Percentiles rank a stretch among this genome's conserved stretches.
These are phyloP conservation scores for Dolichoris vasculosae DNA, from an alignment of 1,140 invertebrate species.

Conservation along the genomic window DNA sequence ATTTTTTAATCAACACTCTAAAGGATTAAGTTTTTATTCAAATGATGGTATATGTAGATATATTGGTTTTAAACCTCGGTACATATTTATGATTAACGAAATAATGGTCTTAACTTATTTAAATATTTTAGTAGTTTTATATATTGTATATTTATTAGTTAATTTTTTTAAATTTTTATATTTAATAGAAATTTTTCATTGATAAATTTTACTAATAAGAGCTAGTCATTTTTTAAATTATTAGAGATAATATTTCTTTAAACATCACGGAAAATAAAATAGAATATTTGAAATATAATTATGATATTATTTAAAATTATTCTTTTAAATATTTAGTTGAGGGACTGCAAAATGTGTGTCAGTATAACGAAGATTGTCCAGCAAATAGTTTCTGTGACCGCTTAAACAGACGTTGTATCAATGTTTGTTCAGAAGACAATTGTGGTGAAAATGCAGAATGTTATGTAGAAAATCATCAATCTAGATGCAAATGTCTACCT, in stretches of 20 bases:
- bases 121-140: too few species aligned
- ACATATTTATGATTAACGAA: too few species aligned
- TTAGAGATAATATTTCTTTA: background rate
- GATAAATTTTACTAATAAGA: background rate
- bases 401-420: slow-evolving; percentile 86
- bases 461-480: slow-evolving; percentile 83
- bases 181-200: background rate
- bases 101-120: too few species aligned
- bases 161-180: too few species aligned
- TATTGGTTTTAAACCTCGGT: too few species aligned
- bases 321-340: slow-evolving; percentile 74
- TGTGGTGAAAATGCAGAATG: slow-evolving; percentile 91
- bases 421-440: slow-evolving; percentile 86
- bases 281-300: background rate
- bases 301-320: background rate
- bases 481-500: slow-evolving; percentile 84
- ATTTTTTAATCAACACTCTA: too few species aligned
- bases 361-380: slow-evolving; percentile 92
- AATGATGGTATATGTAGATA: too few species aligned
- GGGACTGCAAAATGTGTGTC: slow-evolving; percentile 83
- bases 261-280: background rate
- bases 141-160: too few species aligned
- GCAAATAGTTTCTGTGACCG: slow-evolving; percentile 87
- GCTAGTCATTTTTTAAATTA: background rate
- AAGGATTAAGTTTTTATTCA: too few species aligned